Evolutionary conservation across 2,797 vertebrate species (phyloP).

Genomic region (Botia kubotai): DNA sequence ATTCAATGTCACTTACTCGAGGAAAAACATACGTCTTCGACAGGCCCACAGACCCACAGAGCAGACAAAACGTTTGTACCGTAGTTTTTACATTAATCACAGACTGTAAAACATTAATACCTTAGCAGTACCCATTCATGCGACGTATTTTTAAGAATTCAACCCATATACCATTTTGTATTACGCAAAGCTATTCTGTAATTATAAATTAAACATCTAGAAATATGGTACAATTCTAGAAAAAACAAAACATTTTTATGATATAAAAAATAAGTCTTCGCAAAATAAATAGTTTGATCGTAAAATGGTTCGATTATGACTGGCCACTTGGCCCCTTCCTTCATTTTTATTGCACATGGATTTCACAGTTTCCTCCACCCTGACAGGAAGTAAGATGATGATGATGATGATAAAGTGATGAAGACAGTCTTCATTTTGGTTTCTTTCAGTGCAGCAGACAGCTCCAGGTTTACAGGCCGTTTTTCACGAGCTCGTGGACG

Average conservation of each 20-base stretch:
- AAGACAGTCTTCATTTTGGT: constrained; percentile 56
- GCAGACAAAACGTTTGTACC: neutral
- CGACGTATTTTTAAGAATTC: constrained; percentile 21
- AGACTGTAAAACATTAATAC: constrained; percentile 56
- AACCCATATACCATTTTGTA: neutral
- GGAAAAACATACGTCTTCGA: constrained; percentile 61
- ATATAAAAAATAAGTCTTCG: constrained; percentile 78
- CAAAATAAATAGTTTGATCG: constrained; percentile 81
- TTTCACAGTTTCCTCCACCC: constrained; percentile 70
- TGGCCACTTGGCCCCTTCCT: constrained; percentile 62
- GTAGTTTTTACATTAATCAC: neutral
- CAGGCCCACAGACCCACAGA: constrained; percentile 22
- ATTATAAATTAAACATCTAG: constrained; percentile 69
- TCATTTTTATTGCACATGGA: constrained; percentile 76
- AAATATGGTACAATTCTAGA: constrained; percentile 42
- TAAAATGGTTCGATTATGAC: constrained; percentile 61
- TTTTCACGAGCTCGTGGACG: constrained; percentile 87
- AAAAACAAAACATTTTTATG: constrained; percentile 21
- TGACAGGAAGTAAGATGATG: constrained; percentile 50
- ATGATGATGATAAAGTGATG: constrained; percentile 26
- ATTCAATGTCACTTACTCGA: constrained; percentile 64
- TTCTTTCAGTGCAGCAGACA: neutral
- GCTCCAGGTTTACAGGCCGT: constrained; percentile 79
- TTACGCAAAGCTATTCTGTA: constrained; percentile 20
- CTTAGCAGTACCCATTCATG: constrained; percentile 50